Percentiles rank a stretch among this genome's conserved stretches.
Evolutionary conservation across 2,113 vertebrate genomes (phyloP).

Genomic region (Balaenoptera acutorostrata): DNA sequence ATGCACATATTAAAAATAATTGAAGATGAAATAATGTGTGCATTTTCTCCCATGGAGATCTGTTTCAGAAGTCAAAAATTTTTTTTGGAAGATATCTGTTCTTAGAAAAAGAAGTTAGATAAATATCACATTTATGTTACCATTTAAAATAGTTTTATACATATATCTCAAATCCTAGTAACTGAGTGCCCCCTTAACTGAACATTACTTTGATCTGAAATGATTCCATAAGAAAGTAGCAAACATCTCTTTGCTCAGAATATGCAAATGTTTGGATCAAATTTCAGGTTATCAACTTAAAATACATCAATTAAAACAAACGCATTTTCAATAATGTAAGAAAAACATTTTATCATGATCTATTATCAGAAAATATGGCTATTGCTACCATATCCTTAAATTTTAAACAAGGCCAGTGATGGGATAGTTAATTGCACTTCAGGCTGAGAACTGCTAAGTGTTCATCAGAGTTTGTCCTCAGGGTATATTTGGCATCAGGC

Average conservation of each 20-base stretch:
- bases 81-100: not conserved
- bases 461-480: not conserved
- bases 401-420: not conserved
- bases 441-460: not conserved
- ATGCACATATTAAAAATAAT: not conserved
- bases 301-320: not conserved
- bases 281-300: not conserved
- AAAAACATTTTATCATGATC: not conserved
- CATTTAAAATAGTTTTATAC: not conserved
- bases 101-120: not conserved
- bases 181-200: not conserved
- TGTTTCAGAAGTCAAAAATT: not conserved
- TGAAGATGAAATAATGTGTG: not conserved
- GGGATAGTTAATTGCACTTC: not conserved
- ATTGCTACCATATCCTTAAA: not conserved
- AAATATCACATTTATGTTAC: not conserved
- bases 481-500: not conserved
- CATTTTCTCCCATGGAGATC: not conserved
- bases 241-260: not conserved
- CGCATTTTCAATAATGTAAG: not conserved
- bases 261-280: not conserved
- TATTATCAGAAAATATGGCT: not conserved
- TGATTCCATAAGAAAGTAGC: not conserved
- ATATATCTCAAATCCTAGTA: not conserved
- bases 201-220: not conserved